Conservation (phyloP, 1,140 invertebrate genomes). For the Drosophila lacteicornis region DNA sequence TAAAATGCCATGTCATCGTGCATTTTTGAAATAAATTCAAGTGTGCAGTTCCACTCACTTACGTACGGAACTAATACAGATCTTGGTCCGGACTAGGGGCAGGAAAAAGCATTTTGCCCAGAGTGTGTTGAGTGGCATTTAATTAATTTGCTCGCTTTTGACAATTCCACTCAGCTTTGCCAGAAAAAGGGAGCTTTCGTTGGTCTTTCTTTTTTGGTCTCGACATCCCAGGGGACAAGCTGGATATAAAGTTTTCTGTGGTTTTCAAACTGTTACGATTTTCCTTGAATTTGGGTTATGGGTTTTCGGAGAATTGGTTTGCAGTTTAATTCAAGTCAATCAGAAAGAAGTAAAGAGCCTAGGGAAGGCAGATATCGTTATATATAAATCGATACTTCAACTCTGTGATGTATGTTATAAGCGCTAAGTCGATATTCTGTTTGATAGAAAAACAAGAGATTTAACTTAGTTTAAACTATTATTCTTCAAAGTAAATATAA, state of each 20-base stretch:
- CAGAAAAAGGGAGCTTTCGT: slow-evolving; percentile 2
- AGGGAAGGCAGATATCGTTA: not conserved
- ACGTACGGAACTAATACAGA: not conserved
- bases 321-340: slow-evolving; percentile 31
- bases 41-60: slow-evolving; percentile 15
- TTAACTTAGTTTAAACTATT: too few species aligned
- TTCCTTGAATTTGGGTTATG: not conserved
- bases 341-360: slow-evolving; percentile 9
- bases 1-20: slow-evolving; percentile 54
- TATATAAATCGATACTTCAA: too few species aligned
- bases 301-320: not conserved
- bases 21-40: slow-evolving; percentile 51
- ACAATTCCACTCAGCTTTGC: slow-evolving; percentile 26
- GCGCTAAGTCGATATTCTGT: too few species aligned
- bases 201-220: not conserved
- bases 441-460: too few species aligned
- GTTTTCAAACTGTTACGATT: slow-evolving; percentile 9
- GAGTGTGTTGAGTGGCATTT: slow-evolving; percentile 71
- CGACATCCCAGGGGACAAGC: slow-evolving; percentile 17
- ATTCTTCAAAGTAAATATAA: too few species aligned
- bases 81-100: not conserved
- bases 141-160: slow-evolving; percentile 69
- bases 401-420: too few species aligned
- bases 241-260: slow-evolving; percentile 39
- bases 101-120: slow-evolving; percentile 10